These are phyloP conservation scores for Biston stratarius DNA, from an alignment of 2,888 invertebrate genomes.

Conservation along the genomic window DNA sequence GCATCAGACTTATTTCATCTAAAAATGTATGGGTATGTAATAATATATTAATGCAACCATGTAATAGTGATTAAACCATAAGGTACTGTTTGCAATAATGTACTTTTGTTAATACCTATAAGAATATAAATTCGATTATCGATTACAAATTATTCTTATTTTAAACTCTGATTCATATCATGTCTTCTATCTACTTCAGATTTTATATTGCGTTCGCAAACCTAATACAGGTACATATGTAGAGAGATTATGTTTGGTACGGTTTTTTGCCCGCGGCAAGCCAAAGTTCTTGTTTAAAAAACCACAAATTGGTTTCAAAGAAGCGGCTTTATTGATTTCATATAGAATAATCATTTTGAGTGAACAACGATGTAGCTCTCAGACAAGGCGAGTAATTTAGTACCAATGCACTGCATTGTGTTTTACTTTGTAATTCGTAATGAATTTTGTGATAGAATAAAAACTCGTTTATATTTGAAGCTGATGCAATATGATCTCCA, in stretches of 20 bases:
- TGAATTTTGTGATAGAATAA: not conserved
- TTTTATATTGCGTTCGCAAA: slow-evolving; percentile 8
- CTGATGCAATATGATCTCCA: not conserved
- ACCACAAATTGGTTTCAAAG: slow-evolving; percentile 46
- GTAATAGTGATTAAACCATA: no score
- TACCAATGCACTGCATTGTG: not conserved
- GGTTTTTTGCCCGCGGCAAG: slow-evolving; percentile 28
- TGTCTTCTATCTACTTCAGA: not conserved
- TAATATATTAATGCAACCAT: no score
- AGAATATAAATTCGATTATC: no score
- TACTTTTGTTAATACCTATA: no score
- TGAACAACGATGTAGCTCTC: slow-evolving; percentile 13
- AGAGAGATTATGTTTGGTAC: slow-evolving; percentile 8
- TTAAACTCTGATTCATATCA: slow-evolving; percentile 4
- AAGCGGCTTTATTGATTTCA: slow-evolving; percentile 41
- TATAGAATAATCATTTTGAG: slow-evolving; percentile 9
- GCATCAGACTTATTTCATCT: no score
- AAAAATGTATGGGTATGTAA: no score
- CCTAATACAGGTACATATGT: slow-evolving; percentile 12
- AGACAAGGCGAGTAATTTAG: slow-evolving; percentile 11
- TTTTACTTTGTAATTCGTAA: not conserved
- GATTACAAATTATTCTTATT: slow-evolving; percentile 39
- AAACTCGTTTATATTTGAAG: not conserved
- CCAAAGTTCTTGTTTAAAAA: slow-evolving; percentile 32
- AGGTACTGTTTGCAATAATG: no score